A percentile compares a stretch with the other conserved stretches of the same genome.
Conservation (phyloP, 2,888 invertebrate genomes). For the Caenorhabditis sp. region DNA sequence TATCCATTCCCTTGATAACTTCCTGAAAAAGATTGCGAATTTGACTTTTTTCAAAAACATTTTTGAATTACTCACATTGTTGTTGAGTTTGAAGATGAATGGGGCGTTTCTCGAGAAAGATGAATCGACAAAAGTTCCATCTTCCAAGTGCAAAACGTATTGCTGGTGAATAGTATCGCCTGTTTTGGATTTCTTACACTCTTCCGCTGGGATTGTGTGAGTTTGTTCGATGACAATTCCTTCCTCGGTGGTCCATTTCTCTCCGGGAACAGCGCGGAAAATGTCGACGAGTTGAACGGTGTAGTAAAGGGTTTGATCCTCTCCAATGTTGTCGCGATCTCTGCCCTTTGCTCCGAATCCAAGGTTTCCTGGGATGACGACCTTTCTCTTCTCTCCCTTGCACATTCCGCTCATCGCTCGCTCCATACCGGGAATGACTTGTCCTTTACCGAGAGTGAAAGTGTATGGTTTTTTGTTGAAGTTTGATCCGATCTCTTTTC, state of each 20-base stretch:
- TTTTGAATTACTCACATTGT: conserved; percentile 26
- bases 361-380: conserved; percentile 66
- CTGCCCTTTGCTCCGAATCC: conserved; percentile 63
- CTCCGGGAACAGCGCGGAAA: conserved; percentile 67
- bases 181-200: conserved; percentile 53
- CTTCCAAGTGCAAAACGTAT: conserved; percentile 65
- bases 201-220: conserved; percentile 51
- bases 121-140: conserved; percentile 70
- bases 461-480: conserved; percentile 70
- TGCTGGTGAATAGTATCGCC: conserved; percentile 68
- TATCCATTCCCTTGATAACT: conserved; percentile 69
- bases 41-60: background rate
- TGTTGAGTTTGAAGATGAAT: conserved; percentile 67
- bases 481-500: conserved; percentile 69
- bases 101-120: conserved; percentile 67
- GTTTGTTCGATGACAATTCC: conserved; percentile 44
- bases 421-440: conserved; percentile 70
- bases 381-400: conserved; percentile 70
- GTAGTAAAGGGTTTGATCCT: conserved; percentile 68
- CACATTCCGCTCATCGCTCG: conserved; percentile 69
- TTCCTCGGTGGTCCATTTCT: conserved; percentile 69
- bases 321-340: conserved; percentile 61
- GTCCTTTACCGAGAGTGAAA: conserved; percentile 66
- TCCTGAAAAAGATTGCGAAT: conserved; percentile 39
- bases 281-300: conserved; percentile 69